Percentiles rank a stretch among this genome's conserved stretches.
These are phyloP conservation scores for Drosophila cyrtoloma DNA, from an alignment of 2,888 invertebrate species.

Conservation along the genomic window DNA sequence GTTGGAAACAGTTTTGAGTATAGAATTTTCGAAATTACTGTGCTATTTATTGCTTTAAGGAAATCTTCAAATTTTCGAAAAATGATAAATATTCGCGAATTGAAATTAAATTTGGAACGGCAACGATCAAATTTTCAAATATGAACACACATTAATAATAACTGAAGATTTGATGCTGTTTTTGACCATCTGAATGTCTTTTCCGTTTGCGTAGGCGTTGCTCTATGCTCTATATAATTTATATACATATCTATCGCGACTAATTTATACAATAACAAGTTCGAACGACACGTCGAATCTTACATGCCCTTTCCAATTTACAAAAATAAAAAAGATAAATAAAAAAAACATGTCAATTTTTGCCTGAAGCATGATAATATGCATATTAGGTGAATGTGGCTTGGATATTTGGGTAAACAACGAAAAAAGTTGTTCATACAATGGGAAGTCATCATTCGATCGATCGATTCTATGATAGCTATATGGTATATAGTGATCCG, in stretches of 20 bases:
- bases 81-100: background rate
- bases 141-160: background rate
- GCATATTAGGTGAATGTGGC: background rate
- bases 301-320: background rate
- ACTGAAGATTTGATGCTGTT: background rate
- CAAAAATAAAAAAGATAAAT: background rate
- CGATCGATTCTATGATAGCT: background rate
- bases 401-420: background rate
- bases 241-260: constrained; percentile 22
- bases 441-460: background rate
- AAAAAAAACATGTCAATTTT: background rate
- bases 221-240: constrained; percentile 36
- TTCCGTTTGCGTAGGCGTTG: constrained; percentile 39
- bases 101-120: background rate
- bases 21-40: background rate
- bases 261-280: constrained; percentile 35
- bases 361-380: background rate
- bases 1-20: background rate
- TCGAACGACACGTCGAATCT: constrained; percentile 24
- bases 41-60: background rate
- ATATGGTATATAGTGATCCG: background rate
- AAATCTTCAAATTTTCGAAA: background rate
- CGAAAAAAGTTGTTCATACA: background rate
- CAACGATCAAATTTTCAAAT: background rate
- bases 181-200: constrained; percentile 34